Evolutionary conservation across 2,113 vertebrate genomes (phyloP), one percentile per base, ranked within the genome.

Genomic region (Rhinolophus sinicus): DNA sequence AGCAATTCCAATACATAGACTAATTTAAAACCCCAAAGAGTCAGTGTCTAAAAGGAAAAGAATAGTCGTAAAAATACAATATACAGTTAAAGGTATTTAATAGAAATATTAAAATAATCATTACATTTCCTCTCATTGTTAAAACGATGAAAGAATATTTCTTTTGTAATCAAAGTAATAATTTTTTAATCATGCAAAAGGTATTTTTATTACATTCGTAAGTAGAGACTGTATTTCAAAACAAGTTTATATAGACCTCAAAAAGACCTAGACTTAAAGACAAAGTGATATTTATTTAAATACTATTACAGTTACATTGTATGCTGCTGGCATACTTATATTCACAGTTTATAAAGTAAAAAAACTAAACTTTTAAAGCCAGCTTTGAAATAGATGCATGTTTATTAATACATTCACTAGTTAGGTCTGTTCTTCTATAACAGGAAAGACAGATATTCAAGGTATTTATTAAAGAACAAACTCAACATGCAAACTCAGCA

Each of bases 311-410:
- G 75, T 97, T 96, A 96, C 19, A 93, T 1, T 4, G 56, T 47
- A 95, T 35, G 76, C 88, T 94, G 91, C 33, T 96, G 92, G 97
- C 91, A 98, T 95, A 98, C 75, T 94, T 96, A 98, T 97, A 98
- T 98, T 98, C 98, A 98, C 98, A 99, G 98, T 93, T 98, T 98
- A 97, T 94, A 93, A 93, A 64, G 72, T 96, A 97, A 97, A 97
- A 96, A 95, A 98, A 96, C 47, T 94, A 86, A 96, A 88, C 33
- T 82, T 84, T 90, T 94, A 73, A 90, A 94, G 90, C 97, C 64
- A 92, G 77, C 93, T 98, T 90, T 98, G 93, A 98, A 96, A 98
- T 40, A 97, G 5, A 93, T 90, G 58, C 78, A 98, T 97, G 97
- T 98, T 88, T 88, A 92, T 82, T 54, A 97, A 95, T 80, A 95